These are phyloP conservation scores for Xestobium rufovillosum DNA, from an alignment of 2,888 invertebrate genomes.

Conservation along the genomic window DNA sequence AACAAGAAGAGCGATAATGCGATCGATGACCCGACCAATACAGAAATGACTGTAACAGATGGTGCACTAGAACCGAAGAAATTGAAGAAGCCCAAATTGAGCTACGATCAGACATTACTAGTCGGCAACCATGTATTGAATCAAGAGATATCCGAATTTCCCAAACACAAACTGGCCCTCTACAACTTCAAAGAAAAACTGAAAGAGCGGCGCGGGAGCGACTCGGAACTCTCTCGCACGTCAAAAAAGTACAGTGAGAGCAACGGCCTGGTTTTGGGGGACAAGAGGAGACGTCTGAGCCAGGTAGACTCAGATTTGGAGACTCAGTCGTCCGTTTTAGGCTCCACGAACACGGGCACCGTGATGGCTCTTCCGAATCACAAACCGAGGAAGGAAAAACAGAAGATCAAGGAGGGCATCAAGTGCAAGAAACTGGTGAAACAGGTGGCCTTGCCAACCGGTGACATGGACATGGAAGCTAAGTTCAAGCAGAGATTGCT, in stretches of 20 bases:
- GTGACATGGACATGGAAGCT: slow-evolving; percentile 47
- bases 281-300: slow-evolving; percentile 58
- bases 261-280: slow-evolving; percentile 54
- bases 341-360: slow-evolving; percentile 65
- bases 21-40: slow-evolving; percentile 16
- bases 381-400: slow-evolving; percentile 38
- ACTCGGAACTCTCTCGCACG: slow-evolving; percentile 41
- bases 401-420: slow-evolving; percentile 38
- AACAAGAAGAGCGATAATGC: slow-evolving; percentile 16
- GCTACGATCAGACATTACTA: slow-evolving; percentile 36
- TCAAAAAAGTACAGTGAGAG: slow-evolving; percentile 42
- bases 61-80: slow-evolving; percentile 35
- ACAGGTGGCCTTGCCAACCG: slow-evolving; percentile 42
- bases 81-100: slow-evolving; percentile 20
- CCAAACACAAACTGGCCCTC: slow-evolving; percentile 14
- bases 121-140: slow-evolving; percentile 35
- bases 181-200: slow-evolving; percentile 34
- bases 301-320: slow-evolving; percentile 42
- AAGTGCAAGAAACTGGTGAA: slow-evolving; percentile 44
- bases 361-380: slow-evolving; percentile 44
- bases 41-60: slow-evolving; percentile 30
- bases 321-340: slow-evolving; percentile 42
- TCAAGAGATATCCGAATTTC: slow-evolving; percentile 17
- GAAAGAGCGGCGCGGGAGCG: slow-evolving; percentile 49
- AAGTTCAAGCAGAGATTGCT: slow-evolving; percentile 53